Evolutionary conservation across 2,888 invertebrate genomes (phyloP).

Genomic region (Trichogramma evanescens): DNA sequence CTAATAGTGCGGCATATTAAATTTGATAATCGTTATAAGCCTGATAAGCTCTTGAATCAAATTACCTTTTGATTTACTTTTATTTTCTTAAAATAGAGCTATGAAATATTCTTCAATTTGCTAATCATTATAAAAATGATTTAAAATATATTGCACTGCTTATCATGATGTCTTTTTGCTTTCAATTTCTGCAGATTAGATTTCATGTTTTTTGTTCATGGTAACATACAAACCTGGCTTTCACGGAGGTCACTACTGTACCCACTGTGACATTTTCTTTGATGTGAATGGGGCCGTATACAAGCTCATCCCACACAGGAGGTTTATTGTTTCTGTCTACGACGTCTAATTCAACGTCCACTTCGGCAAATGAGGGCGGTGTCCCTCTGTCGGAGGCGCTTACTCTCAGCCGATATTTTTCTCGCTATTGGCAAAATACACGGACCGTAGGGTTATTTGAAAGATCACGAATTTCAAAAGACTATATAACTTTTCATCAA

Average conservation of each 20-base stretch:
- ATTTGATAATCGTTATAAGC: too few relatives aligned
- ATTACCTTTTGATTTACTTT: too few relatives aligned
- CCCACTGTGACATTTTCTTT: slow-evolving; percentile 98
- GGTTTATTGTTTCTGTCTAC: slow-evolving; percentile 98
- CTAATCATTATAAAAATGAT: too few relatives aligned
- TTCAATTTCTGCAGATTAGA: not conserved
- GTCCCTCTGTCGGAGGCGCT: slow-evolving; percentile 93
- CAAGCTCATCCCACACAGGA: slow-evolving; percentile 90
- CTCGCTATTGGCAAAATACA: slow-evolving; percentile 75
- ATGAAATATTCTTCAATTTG: too few relatives aligned
- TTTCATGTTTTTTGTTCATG: slow-evolving; percentile 14
- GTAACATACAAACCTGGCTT: slow-evolving; percentile 87
- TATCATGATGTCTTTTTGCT: too few relatives aligned
- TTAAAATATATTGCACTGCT: too few relatives aligned
- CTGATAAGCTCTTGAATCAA: too few relatives aligned
- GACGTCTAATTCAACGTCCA: slow-evolving; percentile 96
- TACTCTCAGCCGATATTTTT: slow-evolving; percentile 92
- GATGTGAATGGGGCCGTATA: slow-evolving; percentile 96
- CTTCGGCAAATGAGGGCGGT: slow-evolving; percentile 88
- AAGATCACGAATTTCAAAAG: slow-evolving; percentile 37
- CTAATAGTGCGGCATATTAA: too few relatives aligned
- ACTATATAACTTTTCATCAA: slow-evolving; percentile 31
- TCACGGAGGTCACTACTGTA: slow-evolving; percentile 95
- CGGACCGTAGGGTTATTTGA: slow-evolving; percentile 59
- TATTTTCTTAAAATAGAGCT: too few relatives aligned